phyloP scores from a whole-genome alignment of 2,888 invertebrate species.

The Agriopis aurantiaria region DNA sequence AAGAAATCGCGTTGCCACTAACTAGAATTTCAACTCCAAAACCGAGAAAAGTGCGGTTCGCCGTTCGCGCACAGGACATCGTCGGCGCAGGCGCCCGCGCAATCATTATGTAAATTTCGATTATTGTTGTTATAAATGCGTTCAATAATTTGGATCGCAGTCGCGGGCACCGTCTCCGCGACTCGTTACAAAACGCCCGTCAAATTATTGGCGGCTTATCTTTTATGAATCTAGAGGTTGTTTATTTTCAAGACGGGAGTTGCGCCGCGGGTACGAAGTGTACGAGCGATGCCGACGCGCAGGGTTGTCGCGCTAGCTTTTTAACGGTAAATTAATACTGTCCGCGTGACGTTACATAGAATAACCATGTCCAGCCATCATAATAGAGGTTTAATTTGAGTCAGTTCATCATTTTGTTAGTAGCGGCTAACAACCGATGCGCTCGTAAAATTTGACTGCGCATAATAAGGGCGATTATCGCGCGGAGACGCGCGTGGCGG shows the following conservation, averaged over 20 bases:
- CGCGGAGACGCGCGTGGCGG: slow-evolving; percentile 69
- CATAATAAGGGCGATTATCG: slow-evolving; percentile 82
- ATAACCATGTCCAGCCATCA: slow-evolving; percentile 66
- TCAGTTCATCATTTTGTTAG: slow-evolving; percentile 76
- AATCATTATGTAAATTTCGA: slow-evolving; percentile 82
- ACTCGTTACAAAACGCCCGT: slow-evolving; percentile 64
- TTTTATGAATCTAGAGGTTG: slow-evolving; percentile 56
- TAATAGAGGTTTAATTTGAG: slow-evolving; percentile 77
- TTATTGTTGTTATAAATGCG: slow-evolving; percentile 69
- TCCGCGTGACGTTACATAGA: slow-evolving; percentile 68
- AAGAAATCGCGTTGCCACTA: slow-evolving; percentile 83
- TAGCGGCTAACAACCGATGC: slow-evolving; percentile 77
- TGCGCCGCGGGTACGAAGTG: slow-evolving; percentile 44
- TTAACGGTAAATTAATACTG: slow-evolving; percentile 68
- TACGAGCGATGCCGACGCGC: slow-evolving; percentile 34
- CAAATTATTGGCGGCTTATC: slow-evolving; percentile 67
- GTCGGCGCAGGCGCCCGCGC: slow-evolving; percentile 75
- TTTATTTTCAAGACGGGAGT: slow-evolving; percentile 51
- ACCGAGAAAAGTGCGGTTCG: slow-evolving; percentile 79
- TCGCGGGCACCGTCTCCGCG: slow-evolving; percentile 64
- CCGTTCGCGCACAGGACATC: slow-evolving; percentile 68
- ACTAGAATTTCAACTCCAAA: slow-evolving; percentile 85
- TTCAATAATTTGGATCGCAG: slow-evolving; percentile 61
- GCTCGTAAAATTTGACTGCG: slow-evolving; percentile 85
- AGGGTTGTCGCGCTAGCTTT: slow-evolving; percentile 56